Evolutionary conservation across 2,888 invertebrate species (phyloP).

Genomic region (Alentia gelatinosa): DNA sequence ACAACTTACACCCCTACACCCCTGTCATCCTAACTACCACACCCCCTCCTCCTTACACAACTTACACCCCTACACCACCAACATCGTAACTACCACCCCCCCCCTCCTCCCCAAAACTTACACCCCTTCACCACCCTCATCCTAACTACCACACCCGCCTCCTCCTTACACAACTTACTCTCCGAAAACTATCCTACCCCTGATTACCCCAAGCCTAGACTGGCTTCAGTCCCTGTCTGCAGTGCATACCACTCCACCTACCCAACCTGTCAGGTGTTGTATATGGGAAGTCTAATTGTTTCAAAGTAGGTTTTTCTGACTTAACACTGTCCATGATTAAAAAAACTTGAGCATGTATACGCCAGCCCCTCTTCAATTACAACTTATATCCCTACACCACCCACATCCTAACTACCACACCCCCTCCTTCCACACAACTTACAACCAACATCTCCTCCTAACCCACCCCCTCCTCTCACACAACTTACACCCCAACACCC

Average conservation of each 20-base stretch:
- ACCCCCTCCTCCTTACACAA: too few species aligned
- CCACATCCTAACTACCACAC: too few species aligned
- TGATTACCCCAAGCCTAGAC: too few species aligned
- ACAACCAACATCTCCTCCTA: neutral
- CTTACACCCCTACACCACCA: neutral
- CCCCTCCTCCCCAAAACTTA: neutral
- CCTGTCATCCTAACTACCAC: neutral
- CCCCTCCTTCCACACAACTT: neutral
- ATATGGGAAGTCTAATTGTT: too few species aligned
- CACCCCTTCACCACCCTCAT: neutral
- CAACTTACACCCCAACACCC: neutral
- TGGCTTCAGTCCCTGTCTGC: neutral
- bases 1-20: neutral
- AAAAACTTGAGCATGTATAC: neutral
- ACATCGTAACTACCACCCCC: neutral
- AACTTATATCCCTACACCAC: too few species aligned
- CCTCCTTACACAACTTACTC: too few species aligned
- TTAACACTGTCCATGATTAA: too few species aligned
- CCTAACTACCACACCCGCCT: neutral
- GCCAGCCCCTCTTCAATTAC: too few species aligned
- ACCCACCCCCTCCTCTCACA: neutral
- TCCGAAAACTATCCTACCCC: too few species aligned
- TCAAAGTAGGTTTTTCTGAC: too few species aligned
- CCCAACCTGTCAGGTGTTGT: neutral
- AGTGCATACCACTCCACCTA: neutral